Evolutionary conservation across 2,888 invertebrate species (phyloP).

Genomic region (Crioceris asparagi): DNA sequence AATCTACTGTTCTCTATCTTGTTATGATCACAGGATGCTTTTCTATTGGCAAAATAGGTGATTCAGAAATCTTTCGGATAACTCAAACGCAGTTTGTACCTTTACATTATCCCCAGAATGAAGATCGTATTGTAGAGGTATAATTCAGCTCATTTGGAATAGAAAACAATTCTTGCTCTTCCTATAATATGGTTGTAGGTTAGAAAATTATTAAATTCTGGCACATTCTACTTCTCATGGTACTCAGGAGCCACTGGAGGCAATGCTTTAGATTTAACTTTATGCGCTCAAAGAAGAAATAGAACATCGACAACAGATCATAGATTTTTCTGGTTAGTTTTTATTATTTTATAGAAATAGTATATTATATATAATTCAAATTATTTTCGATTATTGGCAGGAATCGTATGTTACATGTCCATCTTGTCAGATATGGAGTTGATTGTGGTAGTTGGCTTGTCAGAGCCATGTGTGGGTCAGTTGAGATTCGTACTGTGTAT

Average conservation of each 20-base stretch:
- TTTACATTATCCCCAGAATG: conserved; percentile 60
- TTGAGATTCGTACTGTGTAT: conserved; percentile 97
- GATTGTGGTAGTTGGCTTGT: conserved; percentile 86
- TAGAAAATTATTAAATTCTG: conserved; percentile 89
- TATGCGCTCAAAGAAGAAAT: conserved; percentile 84
- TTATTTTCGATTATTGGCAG: too few species aligned
- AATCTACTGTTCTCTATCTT: conserved; percentile 74
- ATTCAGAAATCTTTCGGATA: conserved; percentile 89
- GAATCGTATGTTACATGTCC: conserved; percentile 92
- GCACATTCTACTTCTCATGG: conserved; percentile 97
- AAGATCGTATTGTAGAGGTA: conserved; percentile 50
- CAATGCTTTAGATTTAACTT: conserved; percentile 72
- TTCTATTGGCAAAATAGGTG: conserved; percentile 91
- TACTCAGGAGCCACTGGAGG: conserved; percentile 33
- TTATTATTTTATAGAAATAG: too few species aligned
- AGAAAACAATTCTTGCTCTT: too few species aligned
- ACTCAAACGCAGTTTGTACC: conserved; percentile 88
- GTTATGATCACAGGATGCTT: conserved; percentile 93
- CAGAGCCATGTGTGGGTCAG: conserved; percentile 93
- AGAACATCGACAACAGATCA: conserved; percentile 79
- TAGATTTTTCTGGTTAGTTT: conserved; percentile 85
- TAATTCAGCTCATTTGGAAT: too few species aligned
- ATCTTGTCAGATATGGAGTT: conserved; percentile 83
- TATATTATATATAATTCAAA: too few species aligned
- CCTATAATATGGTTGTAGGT: conserved; percentile 28